Evolutionary conservation across 2,113 vertebrate species (phyloP), one percentile per base, ranked within the genome.

Genomic region (Erpornis zantholeuca): DNA sequence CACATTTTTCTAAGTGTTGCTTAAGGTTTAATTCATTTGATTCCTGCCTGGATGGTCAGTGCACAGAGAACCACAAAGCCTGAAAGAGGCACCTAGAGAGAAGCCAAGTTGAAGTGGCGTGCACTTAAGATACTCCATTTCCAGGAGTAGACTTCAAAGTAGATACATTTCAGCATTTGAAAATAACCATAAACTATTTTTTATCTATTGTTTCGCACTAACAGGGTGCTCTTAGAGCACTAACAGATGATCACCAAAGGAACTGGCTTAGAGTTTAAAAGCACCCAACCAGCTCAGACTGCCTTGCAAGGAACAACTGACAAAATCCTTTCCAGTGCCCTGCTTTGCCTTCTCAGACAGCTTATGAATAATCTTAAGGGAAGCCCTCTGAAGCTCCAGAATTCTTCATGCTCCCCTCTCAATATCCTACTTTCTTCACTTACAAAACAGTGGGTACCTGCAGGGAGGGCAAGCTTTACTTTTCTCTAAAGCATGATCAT

Each of bases 201-300:
- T 90, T 84, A 94, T 89, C 90, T 88, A 68, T 92, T 96, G 93
- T 92, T 87, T 71, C 59, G 56, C 76, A 78, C 31, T 83, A 86
- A 92, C 60, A 92, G 64, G 69, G 40, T 70, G 38, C 71, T 90
- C 54, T 80, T 3, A 52, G 85, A 95, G 79, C 82, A 60, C 82
- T 92, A 90, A 93, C 76, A 92, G 68, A 92, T 60, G 82, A 94
- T 85, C 72, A 94, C 82, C 85, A 92, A 90, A 96, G 82, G 49
- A 95, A 78, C 52, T 86, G 92, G 82, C 80, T 92, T 47, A n/a
- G 45, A 75, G 69, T 81, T 83, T 42, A 70, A 53, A 92, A 86
- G 76, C 22, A 49, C 69, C 75, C 65, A 86, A 42, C 90, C 72
- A 93, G 96, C 85, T 93, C 76, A 92, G 80, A 80, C 79, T 90